These are phyloP conservation scores for Latrodectus elegans DNA, from an alignment of 2,888 invertebrate genomes.

Conservation along the genomic window DNA sequence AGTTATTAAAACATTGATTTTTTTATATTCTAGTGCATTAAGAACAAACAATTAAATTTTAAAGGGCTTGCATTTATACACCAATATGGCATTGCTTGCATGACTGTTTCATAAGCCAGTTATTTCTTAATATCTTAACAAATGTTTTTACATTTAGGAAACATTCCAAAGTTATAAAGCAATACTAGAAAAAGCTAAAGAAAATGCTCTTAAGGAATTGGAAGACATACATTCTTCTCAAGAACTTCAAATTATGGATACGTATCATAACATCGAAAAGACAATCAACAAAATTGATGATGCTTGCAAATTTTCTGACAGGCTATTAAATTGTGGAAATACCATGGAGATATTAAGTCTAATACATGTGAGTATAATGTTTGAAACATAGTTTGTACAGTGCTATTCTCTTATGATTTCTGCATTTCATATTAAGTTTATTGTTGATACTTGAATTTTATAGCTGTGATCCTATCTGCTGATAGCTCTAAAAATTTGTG, in stretches of 20 bases:
- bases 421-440: too few species aligned
- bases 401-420: too few species aligned
- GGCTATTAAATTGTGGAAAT: slow-evolving; percentile 88
- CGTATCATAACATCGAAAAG: slow-evolving; percentile 67
- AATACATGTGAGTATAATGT: slow-evolving; percentile 78
- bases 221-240: slow-evolving; percentile 75
- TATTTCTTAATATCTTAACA: too few species aligned
- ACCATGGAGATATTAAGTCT: slow-evolving; percentile 88
- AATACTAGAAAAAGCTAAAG: slow-evolving; percentile 74
- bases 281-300: slow-evolving; percentile 81
- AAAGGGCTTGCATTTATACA: too few species aligned
- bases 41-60: too few species aligned
- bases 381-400: neutral
- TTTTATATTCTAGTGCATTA: too few species aligned
- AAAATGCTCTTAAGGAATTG: slow-evolving; percentile 72
- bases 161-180: slow-evolving; percentile 76
- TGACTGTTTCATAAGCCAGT: too few species aligned
- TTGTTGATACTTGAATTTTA: too few species aligned
- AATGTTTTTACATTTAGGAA: slow-evolving; percentile 70
- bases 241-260: slow-evolving; percentile 84
- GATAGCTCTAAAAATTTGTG: too few species aligned
- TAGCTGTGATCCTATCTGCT: too few species aligned
- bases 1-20: too few species aligned
- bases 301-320: slow-evolving; percentile 88
- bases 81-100: too few species aligned